Conservation (phyloP, 1,140 invertebrate genomes). For the Cydia fagiglandana region DNA sequence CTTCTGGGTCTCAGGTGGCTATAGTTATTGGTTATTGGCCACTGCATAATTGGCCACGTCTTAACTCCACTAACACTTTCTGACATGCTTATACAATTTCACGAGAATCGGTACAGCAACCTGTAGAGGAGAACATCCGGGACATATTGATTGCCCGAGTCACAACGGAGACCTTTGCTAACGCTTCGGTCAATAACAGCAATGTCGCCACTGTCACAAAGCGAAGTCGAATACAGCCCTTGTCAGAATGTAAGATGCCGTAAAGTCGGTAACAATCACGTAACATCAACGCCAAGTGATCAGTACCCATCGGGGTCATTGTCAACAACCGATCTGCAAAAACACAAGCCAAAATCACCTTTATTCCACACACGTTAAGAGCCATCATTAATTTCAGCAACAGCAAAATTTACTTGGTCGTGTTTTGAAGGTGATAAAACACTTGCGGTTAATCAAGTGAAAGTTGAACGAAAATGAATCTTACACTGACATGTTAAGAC, state of each 20-base stretch:
- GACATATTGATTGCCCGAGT: no score
- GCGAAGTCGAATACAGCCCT: neutral
- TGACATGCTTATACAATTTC: no score
- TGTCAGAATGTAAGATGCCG: neutral
- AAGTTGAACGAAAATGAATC: neutral
- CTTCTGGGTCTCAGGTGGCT: no score
- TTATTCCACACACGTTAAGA: neutral
- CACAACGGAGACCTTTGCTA: no score
- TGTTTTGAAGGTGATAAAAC: neutral
- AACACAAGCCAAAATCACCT: neutral
- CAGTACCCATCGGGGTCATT: constrained; percentile 7
- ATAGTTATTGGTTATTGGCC: no score
- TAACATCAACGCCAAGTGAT: neutral
- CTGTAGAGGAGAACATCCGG: no score
- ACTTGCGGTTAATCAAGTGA: neutral
- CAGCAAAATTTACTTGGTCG: neutral
- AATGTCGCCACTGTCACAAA: neutral
- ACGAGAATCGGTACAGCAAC: no score
- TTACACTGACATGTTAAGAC: neutral
- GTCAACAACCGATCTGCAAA: neutral
- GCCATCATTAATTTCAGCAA: neutral
- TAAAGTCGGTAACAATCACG: neutral
- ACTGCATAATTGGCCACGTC: no score
- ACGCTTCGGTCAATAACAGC: no score
- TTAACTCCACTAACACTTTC: no score